Conservation (phyloP, 2,113 vertebrate genomes). For the Carassius auratus region DNA sequence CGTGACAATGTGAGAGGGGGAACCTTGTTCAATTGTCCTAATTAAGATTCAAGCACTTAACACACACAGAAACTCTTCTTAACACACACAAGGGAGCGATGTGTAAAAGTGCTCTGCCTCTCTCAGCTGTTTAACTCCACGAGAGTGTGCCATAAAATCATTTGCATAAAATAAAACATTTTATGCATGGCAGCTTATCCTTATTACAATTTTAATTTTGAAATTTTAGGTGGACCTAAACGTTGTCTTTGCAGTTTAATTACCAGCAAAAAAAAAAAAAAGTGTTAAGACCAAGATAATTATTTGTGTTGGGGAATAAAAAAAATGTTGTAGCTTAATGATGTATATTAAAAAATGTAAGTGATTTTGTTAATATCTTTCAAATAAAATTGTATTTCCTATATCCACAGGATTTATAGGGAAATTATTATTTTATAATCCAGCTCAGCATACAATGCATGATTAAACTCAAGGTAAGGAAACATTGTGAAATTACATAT, state of each 20-base stretch:
- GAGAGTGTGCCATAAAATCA: neutral
- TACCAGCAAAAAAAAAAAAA: neutral
- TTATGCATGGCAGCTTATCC: neutral
- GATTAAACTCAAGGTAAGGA: conserved; percentile 16
- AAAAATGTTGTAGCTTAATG: neutral
- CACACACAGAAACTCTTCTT: conserved; percentile 57
- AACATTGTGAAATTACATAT: conserved; percentile 77
- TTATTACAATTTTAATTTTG: neutral
- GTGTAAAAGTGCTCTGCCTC: conserved; percentile 24
- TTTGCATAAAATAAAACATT: neutral
- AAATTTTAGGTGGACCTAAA: neutral
- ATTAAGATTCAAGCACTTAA: conserved; percentile 75
- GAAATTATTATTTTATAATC: neutral
- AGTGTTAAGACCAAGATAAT: neutral
- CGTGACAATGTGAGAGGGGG: conserved; percentile 69
- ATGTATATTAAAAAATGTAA: neutral
- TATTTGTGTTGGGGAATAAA: neutral
- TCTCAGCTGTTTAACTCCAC: conserved; percentile 32
- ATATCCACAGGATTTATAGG: neutral
- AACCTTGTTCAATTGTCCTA: conserved; percentile 67
- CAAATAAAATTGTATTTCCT: neutral
- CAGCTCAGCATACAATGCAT: neutral
- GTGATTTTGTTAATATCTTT: too few relatives aligned
- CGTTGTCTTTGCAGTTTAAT: neutral
- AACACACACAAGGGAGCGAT: conserved; percentile 40